Percentiles rank a stretch among this genome's conserved stretches.
These are phyloP conservation scores for Didymodactylos carnosus DNA, from an alignment of 2,888 invertebrate species.

Conservation along the genomic window DNA sequence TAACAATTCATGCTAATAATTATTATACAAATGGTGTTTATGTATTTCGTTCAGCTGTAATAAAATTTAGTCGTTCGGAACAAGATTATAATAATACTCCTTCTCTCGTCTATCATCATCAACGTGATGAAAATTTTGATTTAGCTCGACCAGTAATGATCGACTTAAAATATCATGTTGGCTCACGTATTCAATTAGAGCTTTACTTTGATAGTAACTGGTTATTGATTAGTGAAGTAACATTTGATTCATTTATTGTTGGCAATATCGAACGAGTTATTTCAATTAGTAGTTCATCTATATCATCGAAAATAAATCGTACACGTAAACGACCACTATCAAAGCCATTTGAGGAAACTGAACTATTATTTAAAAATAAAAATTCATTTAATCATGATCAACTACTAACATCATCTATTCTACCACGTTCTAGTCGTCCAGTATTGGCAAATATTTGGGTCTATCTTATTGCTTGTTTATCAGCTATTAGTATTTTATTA, in stretches of 20 bases:
- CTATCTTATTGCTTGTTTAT: background rate
- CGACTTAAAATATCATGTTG: background rate
- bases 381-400: no score
- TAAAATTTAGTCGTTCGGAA: background rate
- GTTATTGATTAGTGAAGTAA: background rate
- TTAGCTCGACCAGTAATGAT: background rate
- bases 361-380: no score
- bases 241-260: background rate
- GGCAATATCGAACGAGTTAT: no score
- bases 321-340: background rate
- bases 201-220: background rate
- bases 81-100: background rate
- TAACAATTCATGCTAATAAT: background rate
- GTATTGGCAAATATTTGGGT: background rate
- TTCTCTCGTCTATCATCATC: background rate
- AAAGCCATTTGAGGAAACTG: background rate
- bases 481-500: background rate
- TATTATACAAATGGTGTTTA: background rate
- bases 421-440: no score
- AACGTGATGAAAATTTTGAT: background rate
- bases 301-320: background rate
- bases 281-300: background rate
- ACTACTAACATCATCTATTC: no score
- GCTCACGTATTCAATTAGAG: background rate
- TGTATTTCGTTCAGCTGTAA: background rate